A percentile compares a stretch with the other conserved stretches of the same genome.
phyloP scores from a whole-genome alignment of 1,140 invertebrate species.

The Brachionus asplanchnoidis region DNA sequence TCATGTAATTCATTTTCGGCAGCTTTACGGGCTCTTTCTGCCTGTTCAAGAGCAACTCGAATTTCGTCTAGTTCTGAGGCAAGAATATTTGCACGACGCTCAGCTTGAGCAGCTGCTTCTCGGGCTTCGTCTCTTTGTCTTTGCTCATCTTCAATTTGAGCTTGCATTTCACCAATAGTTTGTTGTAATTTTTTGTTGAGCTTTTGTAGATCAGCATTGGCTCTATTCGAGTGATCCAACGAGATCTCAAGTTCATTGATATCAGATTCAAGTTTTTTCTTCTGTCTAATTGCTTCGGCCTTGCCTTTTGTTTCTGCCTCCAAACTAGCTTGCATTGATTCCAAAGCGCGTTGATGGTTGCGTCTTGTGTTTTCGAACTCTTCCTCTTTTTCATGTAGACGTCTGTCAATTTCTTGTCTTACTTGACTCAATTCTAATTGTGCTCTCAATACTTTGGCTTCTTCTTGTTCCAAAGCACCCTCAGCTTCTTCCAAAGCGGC shows the following conservation, averaged over 20 bases:
- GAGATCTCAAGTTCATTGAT: slow-evolving; percentile 98
- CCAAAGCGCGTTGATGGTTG: slow-evolving; percentile 95
- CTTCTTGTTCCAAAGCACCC: slow-evolving; percentile 77
- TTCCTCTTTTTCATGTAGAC: slow-evolving; percentile 96
- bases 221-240: slow-evolving; percentile 68
- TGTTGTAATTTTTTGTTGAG: slow-evolving; percentile 95
- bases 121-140: slow-evolving; percentile 89
- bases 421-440: slow-evolving; percentile 94
- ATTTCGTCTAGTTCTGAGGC: slow-evolving; percentile 94
- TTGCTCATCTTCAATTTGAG: slow-evolving; percentile 90
- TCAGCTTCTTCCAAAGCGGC: no score
- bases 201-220: slow-evolving; percentile 96
- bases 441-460: slow-evolving; percentile 76
- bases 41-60: slow-evolving; percentile 80
- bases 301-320: slow-evolving; percentile 98
- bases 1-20: slow-evolving; percentile 92
- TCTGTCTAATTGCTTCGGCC: slow-evolving; percentile 87
- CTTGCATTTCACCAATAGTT: slow-evolving; percentile 99
- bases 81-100: slow-evolving; percentile 86
- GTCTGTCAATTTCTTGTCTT: slow-evolving; percentile 62
- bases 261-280: slow-evolving; percentile 99
- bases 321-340: slow-evolving; percentile 97
- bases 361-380: slow-evolving; percentile 96
- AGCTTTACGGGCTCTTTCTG: slow-evolving; percentile 89
- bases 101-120: slow-evolving; percentile 89